Base-by-base conservation (phyloP, 1,140 invertebrate species). In the Bathynomus jamesi region DNA sequence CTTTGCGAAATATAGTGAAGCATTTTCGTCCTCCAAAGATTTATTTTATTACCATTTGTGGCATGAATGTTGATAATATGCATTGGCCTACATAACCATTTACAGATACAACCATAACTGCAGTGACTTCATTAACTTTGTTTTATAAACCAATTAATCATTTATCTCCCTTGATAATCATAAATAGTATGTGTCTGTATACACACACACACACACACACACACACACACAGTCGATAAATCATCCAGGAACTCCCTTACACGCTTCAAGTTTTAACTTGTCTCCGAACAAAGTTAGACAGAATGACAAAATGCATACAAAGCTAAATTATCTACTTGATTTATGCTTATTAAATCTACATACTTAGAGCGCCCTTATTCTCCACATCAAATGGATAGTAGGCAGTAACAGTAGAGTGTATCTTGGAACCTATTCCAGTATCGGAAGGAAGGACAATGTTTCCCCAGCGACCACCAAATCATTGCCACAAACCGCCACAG, bases 321-420 rank as follows among this genome's bases (percentile, higher is more conserved):
- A 53, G 40, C 11, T 53, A 53, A 53, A 53, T 53, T 53, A 53
- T 21, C 2, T 21, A 17, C 40, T 2, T 53, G 40, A 53, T 53
- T 53, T 53, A 53, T 53, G 40, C 40, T 53, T 53, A 53, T 53
- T 53, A 53, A 53, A 53, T 53, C 40, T 53, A 53, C 40, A 53
- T 53, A 53, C 21, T 53, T 53, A 1, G 21, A 21, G 1, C 2
- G 21, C 40, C 13, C 40, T 53, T 53, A 17, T 17, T 21, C 40
- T 2, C 1, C 40, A 17, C 40, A 53, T 53, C 40, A 53, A 53
- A 53, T 53, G 21, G 40, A 53, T 53, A 53, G 40, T 21, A 53
- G 40, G 40, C 21, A 11, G 21, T 53, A 21, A 17, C n/a, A n/a
- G 40, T 5, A 21, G 5, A 53, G 40, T 17, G 21, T 21, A 21